Conservation (phyloP, 2,888 invertebrate genomes). For the Magallana nippona region DNA sequence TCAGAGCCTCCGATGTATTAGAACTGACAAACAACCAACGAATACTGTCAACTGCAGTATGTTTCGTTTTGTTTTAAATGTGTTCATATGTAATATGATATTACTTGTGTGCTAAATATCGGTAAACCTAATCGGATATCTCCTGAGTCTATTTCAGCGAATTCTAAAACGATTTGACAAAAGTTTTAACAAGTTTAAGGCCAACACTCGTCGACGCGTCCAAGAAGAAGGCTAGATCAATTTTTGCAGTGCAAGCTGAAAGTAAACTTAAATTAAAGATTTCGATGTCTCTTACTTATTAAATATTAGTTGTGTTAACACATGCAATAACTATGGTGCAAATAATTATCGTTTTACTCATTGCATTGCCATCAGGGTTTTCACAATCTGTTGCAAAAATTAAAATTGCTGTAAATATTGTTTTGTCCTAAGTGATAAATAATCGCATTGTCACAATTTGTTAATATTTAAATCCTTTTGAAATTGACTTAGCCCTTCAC, state of each 20-base stretch:
- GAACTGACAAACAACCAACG: conserved; percentile 72
- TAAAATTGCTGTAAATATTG: too few relatives aligned
- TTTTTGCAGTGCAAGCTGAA: conserved; percentile 46
- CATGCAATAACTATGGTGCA: too few relatives aligned
- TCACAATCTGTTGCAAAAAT: too few relatives aligned
- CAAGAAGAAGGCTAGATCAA: conserved; percentile 72
- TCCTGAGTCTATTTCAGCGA: conserved; percentile 68
- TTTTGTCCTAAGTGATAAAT: too few relatives aligned
- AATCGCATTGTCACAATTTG: too few relatives aligned
- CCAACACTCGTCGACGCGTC: conserved; percentile 75
- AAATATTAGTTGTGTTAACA: too few relatives aligned
- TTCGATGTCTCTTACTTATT: too few relatives aligned
- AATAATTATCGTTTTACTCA: too few relatives aligned
- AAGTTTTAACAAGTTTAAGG: conserved; percentile 65
- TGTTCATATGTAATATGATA: conserved; percentile 70
- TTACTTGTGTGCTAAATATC: conserved; percentile 68
- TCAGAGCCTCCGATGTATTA: conserved; percentile 72
- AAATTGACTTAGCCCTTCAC: too few relatives aligned
- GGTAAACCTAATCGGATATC: conserved; percentile 71
- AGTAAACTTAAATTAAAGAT: background rate
- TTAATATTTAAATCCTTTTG: too few relatives aligned
- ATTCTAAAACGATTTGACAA: conserved; percentile 66
- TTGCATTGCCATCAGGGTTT: too few relatives aligned
- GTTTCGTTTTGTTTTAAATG: conserved; percentile 61
- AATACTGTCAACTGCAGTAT: conserved; percentile 54